Evolutionary conservation across 2,113 vertebrate species (phyloP).

Genomic region (Egretta garzetta): DNA sequence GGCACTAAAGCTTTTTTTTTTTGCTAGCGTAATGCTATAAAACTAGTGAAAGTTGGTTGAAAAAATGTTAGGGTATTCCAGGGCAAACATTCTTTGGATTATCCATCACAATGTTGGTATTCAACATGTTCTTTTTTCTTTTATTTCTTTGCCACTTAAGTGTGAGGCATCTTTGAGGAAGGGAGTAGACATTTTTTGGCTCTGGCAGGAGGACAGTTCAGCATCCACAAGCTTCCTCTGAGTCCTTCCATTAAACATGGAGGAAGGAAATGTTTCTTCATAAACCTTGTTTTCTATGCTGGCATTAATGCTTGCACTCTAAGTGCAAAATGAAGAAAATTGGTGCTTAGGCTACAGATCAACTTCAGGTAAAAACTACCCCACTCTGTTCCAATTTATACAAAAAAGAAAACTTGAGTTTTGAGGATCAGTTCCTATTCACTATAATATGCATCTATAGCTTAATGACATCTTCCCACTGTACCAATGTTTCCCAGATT

Average conservation of each 20-base stretch:
- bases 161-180: not conserved
- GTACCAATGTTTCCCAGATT: not conserved
- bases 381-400: not conserved
- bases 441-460: not conserved
- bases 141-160: not conserved
- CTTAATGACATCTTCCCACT: not conserved
- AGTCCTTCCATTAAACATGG: too few species aligned
- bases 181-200: not conserved
- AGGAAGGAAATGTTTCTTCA: not conserved
- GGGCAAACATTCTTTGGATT: not conserved
- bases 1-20: not conserved
- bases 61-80: not conserved
- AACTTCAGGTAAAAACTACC: not conserved
- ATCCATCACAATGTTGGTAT: not conserved
- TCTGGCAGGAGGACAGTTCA: not conserved
- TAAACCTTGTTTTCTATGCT: not conserved
- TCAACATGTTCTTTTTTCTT: not conserved
- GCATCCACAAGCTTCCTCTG: not conserved
- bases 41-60: not conserved
- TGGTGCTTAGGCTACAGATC: not conserved
- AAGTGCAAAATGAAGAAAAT: not conserved
- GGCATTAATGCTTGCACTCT: not conserved
- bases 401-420: not conserved
- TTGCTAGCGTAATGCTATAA: not conserved
- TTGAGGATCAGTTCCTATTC: not conserved